Evolutionary conservation across 1,140 invertebrate species (phyloP).

Genomic region (Drosophila carrolli): DNA sequence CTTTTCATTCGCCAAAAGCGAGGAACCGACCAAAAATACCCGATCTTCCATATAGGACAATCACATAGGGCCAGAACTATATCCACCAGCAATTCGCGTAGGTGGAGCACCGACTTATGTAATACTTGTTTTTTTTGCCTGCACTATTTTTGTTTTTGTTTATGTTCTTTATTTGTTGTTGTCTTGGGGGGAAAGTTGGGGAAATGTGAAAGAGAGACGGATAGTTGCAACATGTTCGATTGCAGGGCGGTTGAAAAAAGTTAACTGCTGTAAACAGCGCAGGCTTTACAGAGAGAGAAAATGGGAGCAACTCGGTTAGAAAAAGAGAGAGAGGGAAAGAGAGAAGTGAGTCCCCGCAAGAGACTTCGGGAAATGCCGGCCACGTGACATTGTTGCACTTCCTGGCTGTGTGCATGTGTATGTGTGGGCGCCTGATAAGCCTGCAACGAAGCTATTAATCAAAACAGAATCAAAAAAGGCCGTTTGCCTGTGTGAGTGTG

Average conservation of each 20-base stretch:
- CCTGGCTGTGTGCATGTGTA: slow-evolving; percentile 24
- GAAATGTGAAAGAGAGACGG: slow-evolving; percentile 62
- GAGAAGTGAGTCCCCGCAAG: slow-evolving; percentile 7
- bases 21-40: slow-evolving; percentile 40
- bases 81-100: slow-evolving; percentile 48
- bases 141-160: slow-evolving; percentile 38
- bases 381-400: slow-evolving; percentile 81
- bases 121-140: slow-evolving; percentile 68
- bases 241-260: slow-evolving; percentile 52
- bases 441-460: slow-evolving; percentile 82
- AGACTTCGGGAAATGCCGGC: slow-evolving; percentile 50
- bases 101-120: slow-evolving; percentile 78
- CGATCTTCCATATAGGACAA: slow-evolving; percentile 53
- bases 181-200: slow-evolving; percentile 28
- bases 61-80: slow-evolving; percentile 38
- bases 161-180: slow-evolving; percentile 21
- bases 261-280: slow-evolving; percentile 72
- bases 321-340: neutral
- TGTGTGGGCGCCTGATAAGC: slow-evolving; percentile 59
- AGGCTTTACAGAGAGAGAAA: slow-evolving; percentile 35
- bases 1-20: slow-evolving; percentile 65
- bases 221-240: slow-evolving; percentile 68
- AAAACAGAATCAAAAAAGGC: slow-evolving; percentile 82
- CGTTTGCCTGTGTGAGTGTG: slow-evolving; percentile 50
- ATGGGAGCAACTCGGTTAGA: slow-evolving; percentile 1